Evolutionary conservation across 2,888 invertebrate species (phyloP).

Genomic region (Deilephila elpenor): DNA sequence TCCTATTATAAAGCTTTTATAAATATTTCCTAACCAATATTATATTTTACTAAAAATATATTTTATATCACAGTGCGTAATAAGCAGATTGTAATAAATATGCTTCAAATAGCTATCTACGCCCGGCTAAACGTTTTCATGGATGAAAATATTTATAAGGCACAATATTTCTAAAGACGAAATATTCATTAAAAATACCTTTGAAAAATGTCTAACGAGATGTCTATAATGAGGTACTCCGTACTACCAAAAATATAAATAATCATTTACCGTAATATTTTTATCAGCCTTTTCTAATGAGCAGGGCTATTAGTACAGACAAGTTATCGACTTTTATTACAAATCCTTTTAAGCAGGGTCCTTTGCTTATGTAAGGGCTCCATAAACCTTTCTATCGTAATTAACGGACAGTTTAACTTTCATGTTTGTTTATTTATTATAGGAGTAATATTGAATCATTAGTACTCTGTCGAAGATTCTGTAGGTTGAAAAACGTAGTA

Average conservation of each 20-base stretch:
- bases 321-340: slow-evolving; percentile 7
- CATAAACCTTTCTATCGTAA: background rate
- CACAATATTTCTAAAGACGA: background rate
- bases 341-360: slow-evolving; percentile 12
- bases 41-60: too few relatives aligned
- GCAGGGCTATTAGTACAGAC: slow-evolving; percentile 1
- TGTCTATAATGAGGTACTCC: background rate
- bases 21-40: too few relatives aligned
- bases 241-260: background rate
- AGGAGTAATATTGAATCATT: too few relatives aligned
- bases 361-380: background rate
- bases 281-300: slow-evolving; percentile 16
- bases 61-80: too few relatives aligned
- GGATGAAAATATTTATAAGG: too few relatives aligned
- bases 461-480: too few relatives aligned
- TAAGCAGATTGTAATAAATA: too few relatives aligned
- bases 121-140: too few relatives aligned
- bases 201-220: background rate
- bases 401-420: background rate
- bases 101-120: too few relatives aligned
- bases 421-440: too few relatives aligned
- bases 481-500: too few relatives aligned
- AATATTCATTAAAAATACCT: background rate
- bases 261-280: background rate
- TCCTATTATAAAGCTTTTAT: too few relatives aligned